Conservation (phyloP, 2,888 invertebrate species). For the Drosophila monieri region DNA sequence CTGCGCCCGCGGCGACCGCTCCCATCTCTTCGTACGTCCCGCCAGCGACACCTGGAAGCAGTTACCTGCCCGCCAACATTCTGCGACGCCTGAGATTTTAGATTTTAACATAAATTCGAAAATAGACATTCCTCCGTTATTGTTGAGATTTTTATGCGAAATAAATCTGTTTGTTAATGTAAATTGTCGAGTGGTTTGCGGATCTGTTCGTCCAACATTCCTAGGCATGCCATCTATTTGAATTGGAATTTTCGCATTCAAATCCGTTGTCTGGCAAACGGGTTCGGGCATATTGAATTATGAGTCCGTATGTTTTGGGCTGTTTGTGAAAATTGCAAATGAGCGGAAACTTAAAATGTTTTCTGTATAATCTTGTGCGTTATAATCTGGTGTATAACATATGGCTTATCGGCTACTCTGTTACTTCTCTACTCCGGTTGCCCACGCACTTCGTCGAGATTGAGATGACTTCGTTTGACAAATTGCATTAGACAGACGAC, state of each 20-base stretch:
- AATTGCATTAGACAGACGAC: slow-evolving; percentile 58
- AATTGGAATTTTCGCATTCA: slow-evolving; percentile 45
- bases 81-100: slow-evolving; percentile 70
- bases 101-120: neutral
- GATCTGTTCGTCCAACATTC: slow-evolving; percentile 35
- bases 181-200: slow-evolving; percentile 45
- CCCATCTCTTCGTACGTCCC: slow-evolving; percentile 62
- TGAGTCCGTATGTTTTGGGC: slow-evolving; percentile 41
- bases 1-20: slow-evolving; percentile 36
- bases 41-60: slow-evolving; percentile 63
- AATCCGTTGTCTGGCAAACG: slow-evolving; percentile 50
- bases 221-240: slow-evolving; percentile 47
- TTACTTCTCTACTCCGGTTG: slow-evolving; percentile 8
- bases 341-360: slow-evolving; percentile 50
- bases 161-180: slow-evolving; percentile 57
- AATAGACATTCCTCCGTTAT: slow-evolving; percentile 36
- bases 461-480: slow-evolving; percentile 60
- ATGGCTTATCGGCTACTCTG: slow-evolving; percentile 36
- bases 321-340: slow-evolving; percentile 69
- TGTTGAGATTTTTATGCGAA: slow-evolving; percentile 64
- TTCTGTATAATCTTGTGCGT: slow-evolving; percentile 26
- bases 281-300: slow-evolving; percentile 61
- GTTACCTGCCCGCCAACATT: slow-evolving; percentile 72
- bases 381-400: slow-evolving; percentile 26
- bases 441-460: slow-evolving; percentile 36